A percentile compares a stretch with the other conserved stretches of the same genome.
Conservation (phyloP, 2,113 vertebrate species). For the Ptilonorhynchus violaceus region DNA sequence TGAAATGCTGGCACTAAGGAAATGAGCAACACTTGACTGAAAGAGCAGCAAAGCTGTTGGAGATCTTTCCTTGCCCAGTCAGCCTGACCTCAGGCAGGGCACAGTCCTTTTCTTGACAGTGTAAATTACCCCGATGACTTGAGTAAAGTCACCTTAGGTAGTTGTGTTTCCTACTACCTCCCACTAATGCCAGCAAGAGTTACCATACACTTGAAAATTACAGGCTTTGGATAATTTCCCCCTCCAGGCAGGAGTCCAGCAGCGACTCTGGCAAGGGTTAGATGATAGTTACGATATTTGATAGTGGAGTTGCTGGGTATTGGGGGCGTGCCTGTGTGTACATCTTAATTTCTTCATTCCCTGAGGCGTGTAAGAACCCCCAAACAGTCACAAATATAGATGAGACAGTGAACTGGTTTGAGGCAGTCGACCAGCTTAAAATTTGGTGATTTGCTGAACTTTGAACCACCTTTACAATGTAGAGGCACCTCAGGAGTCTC, state of each 20-base stretch:
- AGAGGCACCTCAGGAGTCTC: background rate
- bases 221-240: background rate
- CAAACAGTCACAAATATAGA: background rate
- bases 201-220: background rate
- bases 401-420: background rate
- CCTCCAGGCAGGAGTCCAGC: background rate
- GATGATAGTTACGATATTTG: background rate
- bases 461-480: background rate
- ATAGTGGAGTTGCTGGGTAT: background rate
- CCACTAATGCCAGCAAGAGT: background rate
- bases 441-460: background rate
- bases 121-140: background rate
- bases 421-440: background rate
- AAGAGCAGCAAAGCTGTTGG: background rate
- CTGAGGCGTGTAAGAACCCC: background rate
- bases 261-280: background rate
- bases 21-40: background rate
- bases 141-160: background rate
- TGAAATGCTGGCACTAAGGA: background rate
- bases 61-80: background rate
- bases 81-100: background rate
- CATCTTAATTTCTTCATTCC: fast-evolving
- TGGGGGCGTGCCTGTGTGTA: background rate
- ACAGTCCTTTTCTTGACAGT: background rate
- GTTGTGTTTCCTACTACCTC: background rate